Conservation (phyloP, 2,888 invertebrate genomes). For the Pollenia angustigena region DNA sequence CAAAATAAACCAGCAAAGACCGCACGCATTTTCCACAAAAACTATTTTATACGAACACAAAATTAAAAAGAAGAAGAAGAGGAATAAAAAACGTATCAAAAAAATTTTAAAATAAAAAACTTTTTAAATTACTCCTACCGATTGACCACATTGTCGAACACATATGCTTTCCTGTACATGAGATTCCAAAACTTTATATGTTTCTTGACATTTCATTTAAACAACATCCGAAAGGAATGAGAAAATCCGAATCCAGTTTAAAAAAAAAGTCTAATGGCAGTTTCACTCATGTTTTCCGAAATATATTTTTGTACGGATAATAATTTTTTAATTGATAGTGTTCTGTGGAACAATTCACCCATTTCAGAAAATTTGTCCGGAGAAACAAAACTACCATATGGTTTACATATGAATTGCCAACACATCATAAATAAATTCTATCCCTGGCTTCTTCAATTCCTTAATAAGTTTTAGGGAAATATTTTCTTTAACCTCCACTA, state of each 20-base stretch:
- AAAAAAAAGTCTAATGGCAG: no score
- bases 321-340: background rate
- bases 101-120: slow-evolving; percentile 16
- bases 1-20: background rate
- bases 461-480: no score
- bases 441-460: no score
- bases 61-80: slow-evolving; percentile 18
- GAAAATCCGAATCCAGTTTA: no score
- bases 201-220: slow-evolving; percentile 17
- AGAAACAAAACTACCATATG: no score
- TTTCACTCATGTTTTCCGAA: no score
- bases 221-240: slow-evolving; percentile 5
- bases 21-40: slow-evolving; percentile 34
- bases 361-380: no score
- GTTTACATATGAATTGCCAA: no score
- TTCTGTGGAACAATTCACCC: no score
- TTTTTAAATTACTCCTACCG: slow-evolving; percentile 51
- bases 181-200: background rate
- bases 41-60: slow-evolving; percentile 31
- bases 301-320: no score
- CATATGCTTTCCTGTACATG: background rate
- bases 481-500: no score
- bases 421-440: no score
- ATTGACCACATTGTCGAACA: background rate
- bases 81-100: background rate